Evolutionary conservation across 2,113 vertebrate genomes (phyloP).

Genomic region (Eonycteris spelaea): DNA sequence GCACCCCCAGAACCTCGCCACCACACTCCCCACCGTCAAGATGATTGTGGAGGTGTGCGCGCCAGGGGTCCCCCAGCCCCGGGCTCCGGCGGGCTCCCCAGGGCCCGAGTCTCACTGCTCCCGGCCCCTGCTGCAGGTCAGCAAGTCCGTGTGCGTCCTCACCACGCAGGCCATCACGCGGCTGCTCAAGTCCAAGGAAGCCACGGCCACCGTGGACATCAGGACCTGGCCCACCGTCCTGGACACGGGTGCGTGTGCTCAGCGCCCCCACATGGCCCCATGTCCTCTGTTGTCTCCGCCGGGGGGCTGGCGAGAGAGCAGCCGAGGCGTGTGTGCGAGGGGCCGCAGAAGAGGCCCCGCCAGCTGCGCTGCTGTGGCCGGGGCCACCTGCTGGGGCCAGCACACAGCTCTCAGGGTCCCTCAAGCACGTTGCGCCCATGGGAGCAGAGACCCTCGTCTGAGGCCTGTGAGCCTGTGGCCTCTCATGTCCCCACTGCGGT

Average conservation of each 20-base stretch:
- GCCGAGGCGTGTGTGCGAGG: background rate
- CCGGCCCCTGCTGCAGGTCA: constrained; percentile 85
- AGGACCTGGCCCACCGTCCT: constrained; percentile 95
- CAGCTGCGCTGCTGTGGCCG: too few species aligned
- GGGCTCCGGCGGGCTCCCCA: background rate
- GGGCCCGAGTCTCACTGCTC: accelerated
- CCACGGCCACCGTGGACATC: constrained; percentile 91
- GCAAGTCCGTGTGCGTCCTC: constrained; percentile 95
- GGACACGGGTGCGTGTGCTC: constrained; percentile 88
- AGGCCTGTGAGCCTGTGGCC: too few species aligned
- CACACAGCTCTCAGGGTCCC: too few species aligned
- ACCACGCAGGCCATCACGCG: constrained; percentile 96
- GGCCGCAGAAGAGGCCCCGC: background rate
- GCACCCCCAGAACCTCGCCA: constrained; percentile 94
- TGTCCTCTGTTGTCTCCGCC: background rate
- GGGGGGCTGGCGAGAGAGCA: too few species aligned
- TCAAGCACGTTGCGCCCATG: too few species aligned
- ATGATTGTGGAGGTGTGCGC: constrained; percentile 95
- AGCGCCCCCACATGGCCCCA: too few species aligned
- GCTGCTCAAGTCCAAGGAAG: constrained; percentile 96
- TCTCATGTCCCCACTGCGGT: too few species aligned
- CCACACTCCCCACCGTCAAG: constrained; percentile 95
- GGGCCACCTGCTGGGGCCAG: too few species aligned
- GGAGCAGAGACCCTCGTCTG: too few species aligned
- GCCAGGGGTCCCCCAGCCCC: accelerated